Percentiles rank a stretch among this genome's conserved stretches.
phyloP scores from a whole-genome alignment of 2,113 vertebrate genomes.

The Oreochromis aureus region DNA sequence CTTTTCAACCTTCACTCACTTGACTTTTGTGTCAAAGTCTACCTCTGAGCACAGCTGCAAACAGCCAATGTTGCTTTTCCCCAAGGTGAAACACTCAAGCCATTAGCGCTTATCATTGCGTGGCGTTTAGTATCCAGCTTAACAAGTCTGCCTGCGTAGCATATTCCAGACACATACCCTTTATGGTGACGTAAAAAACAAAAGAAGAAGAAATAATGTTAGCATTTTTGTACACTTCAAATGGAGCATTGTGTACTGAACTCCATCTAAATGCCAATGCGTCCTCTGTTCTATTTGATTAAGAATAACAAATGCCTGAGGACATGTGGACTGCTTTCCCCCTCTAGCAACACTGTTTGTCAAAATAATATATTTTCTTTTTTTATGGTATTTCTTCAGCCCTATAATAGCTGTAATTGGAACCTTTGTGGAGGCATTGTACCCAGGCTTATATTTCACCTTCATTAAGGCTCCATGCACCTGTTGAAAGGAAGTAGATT shows the following conservation, averaged over 20 bases:
- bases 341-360: background rate
- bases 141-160: background rate
- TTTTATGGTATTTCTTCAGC: background rate
- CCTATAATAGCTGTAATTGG: background rate
- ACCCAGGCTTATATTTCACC: background rate
- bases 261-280: accelerated
- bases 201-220: accelerated
- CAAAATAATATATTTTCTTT: background rate
- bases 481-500: background rate
- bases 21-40: background rate
- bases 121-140: background rate
- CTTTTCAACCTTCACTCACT: background rate
- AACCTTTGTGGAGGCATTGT: background rate
- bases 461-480: background rate
- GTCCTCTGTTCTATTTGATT: background rate
- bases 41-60: background rate
- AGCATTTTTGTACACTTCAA: background rate
- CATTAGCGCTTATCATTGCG: background rate
- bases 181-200: background rate
- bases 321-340: background rate
- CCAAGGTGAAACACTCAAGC: background rate
- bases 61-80: background rate
- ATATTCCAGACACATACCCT: background rate
- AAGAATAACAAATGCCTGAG: background rate
- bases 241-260: no score